Conservation (phyloP, 2,888 invertebrate species). For the Patella ulyssiponensis region DNA sequence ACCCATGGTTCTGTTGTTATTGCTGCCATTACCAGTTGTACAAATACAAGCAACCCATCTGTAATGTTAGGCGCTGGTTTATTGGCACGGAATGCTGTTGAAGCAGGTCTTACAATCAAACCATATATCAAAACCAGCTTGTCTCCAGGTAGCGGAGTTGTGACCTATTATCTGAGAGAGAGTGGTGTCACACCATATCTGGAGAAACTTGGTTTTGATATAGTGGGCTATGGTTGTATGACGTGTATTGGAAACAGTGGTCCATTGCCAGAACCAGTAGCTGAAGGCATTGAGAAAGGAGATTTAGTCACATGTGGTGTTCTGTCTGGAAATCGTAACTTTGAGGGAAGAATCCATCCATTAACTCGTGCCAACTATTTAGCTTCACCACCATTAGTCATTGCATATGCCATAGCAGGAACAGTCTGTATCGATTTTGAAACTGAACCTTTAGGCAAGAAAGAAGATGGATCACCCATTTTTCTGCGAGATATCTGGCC, state of each 20-base stretch:
- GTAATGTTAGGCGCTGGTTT: slow-evolving; percentile 95
- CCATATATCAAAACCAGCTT: slow-evolving; percentile 97
- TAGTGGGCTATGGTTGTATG: slow-evolving; percentile 99
- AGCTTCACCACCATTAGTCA: slow-evolving; percentile 96
- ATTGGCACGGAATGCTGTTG: slow-evolving; percentile 93
- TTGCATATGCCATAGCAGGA: slow-evolving; percentile 97
- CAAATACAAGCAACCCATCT: slow-evolving; percentile 97
- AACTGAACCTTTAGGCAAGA: slow-evolving; percentile 82
- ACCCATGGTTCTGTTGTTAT: slow-evolving; percentile 95
- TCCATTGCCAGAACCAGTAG: slow-evolving; percentile 91
- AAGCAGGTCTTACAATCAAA: slow-evolving; percentile 87
- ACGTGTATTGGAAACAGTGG: slow-evolving; percentile 99
- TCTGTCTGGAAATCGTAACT: slow-evolving; percentile 96
- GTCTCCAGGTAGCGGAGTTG: slow-evolving; percentile 95
- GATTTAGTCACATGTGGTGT: slow-evolving; percentile 96
- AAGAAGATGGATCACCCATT: slow-evolving; percentile 82
- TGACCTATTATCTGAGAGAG: slow-evolving; percentile 90
- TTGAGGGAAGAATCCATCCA: slow-evolving; percentile 98
- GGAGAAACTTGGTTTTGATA: slow-evolving; percentile 89
- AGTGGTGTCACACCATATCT: slow-evolving; percentile 93
- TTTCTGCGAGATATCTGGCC: slow-evolving; percentile 97
- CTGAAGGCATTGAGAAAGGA: slow-evolving; percentile 92
- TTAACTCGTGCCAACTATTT: slow-evolving; percentile 97
- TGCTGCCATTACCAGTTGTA: slow-evolving; percentile 97
- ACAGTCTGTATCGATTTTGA: slow-evolving; percentile 96